Percentiles rank a stretch among this genome's conserved stretches.
These are phyloP conservation scores for Taenaris catops DNA, from an alignment of 2,888 invertebrate species.

Conservation along the genomic window DNA sequence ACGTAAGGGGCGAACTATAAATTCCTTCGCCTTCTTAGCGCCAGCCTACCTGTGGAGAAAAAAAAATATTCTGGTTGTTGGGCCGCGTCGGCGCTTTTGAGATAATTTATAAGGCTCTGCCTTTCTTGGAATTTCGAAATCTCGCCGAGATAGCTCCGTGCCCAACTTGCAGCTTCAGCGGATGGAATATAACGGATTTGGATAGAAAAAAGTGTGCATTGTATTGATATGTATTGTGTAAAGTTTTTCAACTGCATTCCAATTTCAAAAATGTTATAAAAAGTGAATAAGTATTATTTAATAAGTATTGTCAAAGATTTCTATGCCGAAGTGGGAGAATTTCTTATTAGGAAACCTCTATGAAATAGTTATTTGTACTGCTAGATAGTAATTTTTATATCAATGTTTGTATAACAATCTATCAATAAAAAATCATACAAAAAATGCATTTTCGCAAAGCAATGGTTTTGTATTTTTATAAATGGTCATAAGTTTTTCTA, in stretches of 20 bases:
- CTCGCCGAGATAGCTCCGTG: constrained; percentile 61
- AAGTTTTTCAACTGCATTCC: constrained; percentile 26
- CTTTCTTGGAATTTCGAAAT: constrained; percentile 79
- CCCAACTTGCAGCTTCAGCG: constrained; percentile 50
- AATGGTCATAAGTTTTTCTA: no score
- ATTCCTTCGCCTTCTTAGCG: constrained; percentile 76
- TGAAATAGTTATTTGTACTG: no score
- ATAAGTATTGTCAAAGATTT: no score
- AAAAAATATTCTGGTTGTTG: constrained; percentile 72
- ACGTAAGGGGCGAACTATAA: constrained; percentile 40
- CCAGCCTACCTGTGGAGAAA: constrained; percentile 74
- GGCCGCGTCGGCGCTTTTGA: constrained; percentile 78
- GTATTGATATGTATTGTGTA: constrained; percentile 45
- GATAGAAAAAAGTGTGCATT: constrained; percentile 65
- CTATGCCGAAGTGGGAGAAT: no score
- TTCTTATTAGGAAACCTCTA: no score
- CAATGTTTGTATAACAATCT: no score
- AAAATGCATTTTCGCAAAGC: no score
- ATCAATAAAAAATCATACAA: no score
- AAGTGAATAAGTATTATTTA: no score
- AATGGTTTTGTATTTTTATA: no score
- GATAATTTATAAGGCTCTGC: constrained; percentile 78
- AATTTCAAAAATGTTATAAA: neutral
- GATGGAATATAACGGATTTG: constrained; percentile 77
- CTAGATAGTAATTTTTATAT: no score